These are phyloP conservation scores for Dione juno DNA, from an alignment of 2,888 invertebrate species.

Conservation along the genomic window DNA sequence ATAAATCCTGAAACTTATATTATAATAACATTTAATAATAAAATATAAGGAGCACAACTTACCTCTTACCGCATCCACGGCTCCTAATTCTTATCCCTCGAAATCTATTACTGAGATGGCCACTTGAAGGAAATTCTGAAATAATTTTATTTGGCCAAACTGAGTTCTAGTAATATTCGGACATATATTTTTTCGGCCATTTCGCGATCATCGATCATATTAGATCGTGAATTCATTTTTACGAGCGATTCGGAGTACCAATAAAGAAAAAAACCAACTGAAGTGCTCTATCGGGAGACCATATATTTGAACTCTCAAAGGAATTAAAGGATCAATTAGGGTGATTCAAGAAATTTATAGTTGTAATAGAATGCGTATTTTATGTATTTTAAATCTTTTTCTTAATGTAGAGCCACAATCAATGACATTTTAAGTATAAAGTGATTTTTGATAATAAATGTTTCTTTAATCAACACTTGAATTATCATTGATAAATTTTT, in stretches of 20 bases:
- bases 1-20: neutral
- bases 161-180: slow-evolving; percentile 17
- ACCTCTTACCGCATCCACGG: slow-evolving; percentile 4
- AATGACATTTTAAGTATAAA: too few relatives aligned
- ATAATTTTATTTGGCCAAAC: slow-evolving; percentile 21
- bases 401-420: too few relatives aligned
- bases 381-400: slow-evolving; percentile 4
- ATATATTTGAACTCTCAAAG: slow-evolving; percentile 28
- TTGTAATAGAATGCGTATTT: slow-evolving; percentile 1
- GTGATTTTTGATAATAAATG: too few relatives aligned
- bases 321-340: slow-evolving; percentile 8
- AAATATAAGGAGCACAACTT: slow-evolving; percentile 14
- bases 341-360: slow-evolving; percentile 8
- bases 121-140: slow-evolving; percentile 12
- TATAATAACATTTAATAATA: slow-evolving; percentile 5
- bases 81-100: slow-evolving; percentile 11
- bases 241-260: slow-evolving; percentile 53
- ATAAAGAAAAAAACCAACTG: slow-evolving; percentile 57
- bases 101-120: slow-evolving; percentile 22
- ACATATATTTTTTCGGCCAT: slow-evolving; percentile 37
- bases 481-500: too few relatives aligned
- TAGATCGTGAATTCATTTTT: slow-evolving; percentile 49
- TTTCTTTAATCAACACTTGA: too few relatives aligned
- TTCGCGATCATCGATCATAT: slow-evolving; percentile 48
- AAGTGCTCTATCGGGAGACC: slow-evolving; percentile 47